Base-by-base conservation (phyloP, 1,140 invertebrate genomes). In the Wiebesia pumilae region DNA sequence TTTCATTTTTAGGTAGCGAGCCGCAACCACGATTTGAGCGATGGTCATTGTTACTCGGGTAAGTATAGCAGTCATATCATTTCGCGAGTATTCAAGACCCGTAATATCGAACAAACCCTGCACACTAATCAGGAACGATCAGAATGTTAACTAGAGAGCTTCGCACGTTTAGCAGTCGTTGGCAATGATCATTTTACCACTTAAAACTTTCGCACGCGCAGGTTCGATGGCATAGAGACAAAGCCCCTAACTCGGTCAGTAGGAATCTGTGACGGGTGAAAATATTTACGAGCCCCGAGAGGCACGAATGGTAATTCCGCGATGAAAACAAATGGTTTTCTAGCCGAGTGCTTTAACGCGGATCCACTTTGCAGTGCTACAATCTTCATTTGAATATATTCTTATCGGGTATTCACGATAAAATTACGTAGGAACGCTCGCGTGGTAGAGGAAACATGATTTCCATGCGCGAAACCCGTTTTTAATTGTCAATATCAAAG, bases 21-120 rank as follows among this genome's bases (percentile, higher is more conserved):
- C 87, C 91, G 90, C 90, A 91, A 90, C 90, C 90, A 91, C 90
- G 88, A 89, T 88, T 91, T 92, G 90, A 94, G 93, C 94, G 93
- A 96, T 96, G 95, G 95, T 96, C 95, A 96, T 96, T 94, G 95
- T 96, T 93, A 96, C 95, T 93, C 95, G 95, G 94, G 95, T 96
- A 90, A 95, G 95, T 95, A 81, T 62, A 71, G 65, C 67, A 47
- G 10, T 30, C 65, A 38, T n/a, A 47, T 33, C 10, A 82, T 71
- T 4, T 9, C 21, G 7, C 30, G 35, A 35, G 16, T 19, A 30
- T 38, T 21, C 12, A 35, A 83, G 16, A 58, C 3, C 3, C 7
- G 14, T 16, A 21, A 54, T 58, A 47, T 38, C 47, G 21, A 58
- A 35, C 3, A 54, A 51, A 35, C 7, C 24, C n/a, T 27, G 2